Percentiles rank a stretch among this genome's conserved stretches.
Conservation (phyloP, 64 coral and sea anemone genomes). For the Trachythela sp. region DNA sequence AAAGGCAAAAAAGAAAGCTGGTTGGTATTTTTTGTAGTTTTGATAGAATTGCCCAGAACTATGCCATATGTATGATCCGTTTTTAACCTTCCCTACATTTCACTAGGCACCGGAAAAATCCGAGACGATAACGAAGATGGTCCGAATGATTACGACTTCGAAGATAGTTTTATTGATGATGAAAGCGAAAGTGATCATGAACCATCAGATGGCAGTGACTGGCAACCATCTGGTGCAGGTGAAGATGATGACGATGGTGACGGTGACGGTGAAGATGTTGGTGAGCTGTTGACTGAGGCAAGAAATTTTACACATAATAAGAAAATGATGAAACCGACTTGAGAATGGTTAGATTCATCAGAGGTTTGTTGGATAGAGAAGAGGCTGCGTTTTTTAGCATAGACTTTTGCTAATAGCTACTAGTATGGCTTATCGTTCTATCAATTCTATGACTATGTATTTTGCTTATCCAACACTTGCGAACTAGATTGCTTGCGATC, state of each 20-base stretch:
- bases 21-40: neutral
- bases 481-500: no score
- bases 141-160: neutral
- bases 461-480: no score
- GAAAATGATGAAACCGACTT: neutral
- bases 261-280: neutral
- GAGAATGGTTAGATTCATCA: no score
- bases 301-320: neutral
- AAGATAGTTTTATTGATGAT: slow-evolving; percentile 8
- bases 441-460: neutral
- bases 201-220: neutral
- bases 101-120: neutral
- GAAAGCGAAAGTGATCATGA: neutral
- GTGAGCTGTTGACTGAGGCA: neutral
- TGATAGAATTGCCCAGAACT: neutral
- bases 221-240: neutral
- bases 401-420: neutral
- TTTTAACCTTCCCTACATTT: neutral
- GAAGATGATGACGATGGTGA: neutral
- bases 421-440: neutral
- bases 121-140: neutral
- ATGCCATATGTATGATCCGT: no score
- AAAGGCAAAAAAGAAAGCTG: neutral
- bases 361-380: neutral
- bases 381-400: no score